Evolutionary conservation across 2,888 invertebrate species (phyloP).

Genomic region (Thereva unica): DNA sequence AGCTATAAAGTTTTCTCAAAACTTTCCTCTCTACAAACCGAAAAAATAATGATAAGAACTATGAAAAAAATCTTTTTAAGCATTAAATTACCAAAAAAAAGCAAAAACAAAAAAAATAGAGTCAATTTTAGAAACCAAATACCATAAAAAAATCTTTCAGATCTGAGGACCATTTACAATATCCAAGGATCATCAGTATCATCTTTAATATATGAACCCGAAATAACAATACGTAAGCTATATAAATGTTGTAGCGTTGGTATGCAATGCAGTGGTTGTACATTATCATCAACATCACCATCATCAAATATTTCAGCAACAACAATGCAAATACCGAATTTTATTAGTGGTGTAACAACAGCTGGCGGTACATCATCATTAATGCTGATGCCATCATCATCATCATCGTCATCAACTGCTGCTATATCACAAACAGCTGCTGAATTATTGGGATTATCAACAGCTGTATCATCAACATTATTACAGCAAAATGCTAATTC

Average conservation of each 20-base stretch:
- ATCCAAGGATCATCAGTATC: conserved; percentile 33
- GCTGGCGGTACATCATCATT: conserved; percentile 36
- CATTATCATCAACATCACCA: conserved; percentile 11
- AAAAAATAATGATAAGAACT: too few relatives aligned
- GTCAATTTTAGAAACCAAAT: conserved; percentile 46
- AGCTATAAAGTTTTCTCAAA: too few relatives aligned
- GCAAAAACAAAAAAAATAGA: not conserved
- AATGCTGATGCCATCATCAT: conserved; percentile 32
- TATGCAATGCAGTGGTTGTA: conserved; percentile 33
- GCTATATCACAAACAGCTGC: conserved; percentile 15
- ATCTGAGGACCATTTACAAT: conserved; percentile 54
- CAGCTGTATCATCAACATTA: conserved; percentile 20
- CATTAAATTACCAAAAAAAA: too few relatives aligned
- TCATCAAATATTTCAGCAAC: conserved; percentile 43
- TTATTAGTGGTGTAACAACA: conserved; percentile 49
- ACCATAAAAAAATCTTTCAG: conserved; percentile 54
- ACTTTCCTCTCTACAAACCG: too few relatives aligned
- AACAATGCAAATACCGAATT: conserved; percentile 53
- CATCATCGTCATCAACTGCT: conserved; percentile 31
- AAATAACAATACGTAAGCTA: conserved; percentile 56
- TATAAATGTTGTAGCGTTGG: conserved; percentile 53
- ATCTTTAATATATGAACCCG: conserved; percentile 51
- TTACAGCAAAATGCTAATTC: conserved; percentile 18
- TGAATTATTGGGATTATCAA: conserved; percentile 6
- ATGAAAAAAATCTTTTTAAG: too few relatives aligned